Base-by-base conservation (phyloP, 1,140 invertebrate species). In the Cydia fagiglandana region DNA sequence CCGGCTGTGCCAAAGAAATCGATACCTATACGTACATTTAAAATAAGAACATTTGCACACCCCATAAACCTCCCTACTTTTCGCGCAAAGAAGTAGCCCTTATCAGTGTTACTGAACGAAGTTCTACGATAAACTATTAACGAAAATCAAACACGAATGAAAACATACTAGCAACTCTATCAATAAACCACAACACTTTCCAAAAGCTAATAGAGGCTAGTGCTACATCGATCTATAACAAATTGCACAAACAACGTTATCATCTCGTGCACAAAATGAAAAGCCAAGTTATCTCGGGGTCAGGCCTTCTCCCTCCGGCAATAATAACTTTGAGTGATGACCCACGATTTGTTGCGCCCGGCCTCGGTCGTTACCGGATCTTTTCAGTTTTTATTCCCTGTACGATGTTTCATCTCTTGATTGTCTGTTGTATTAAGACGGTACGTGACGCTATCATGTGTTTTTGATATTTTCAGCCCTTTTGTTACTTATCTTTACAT, bases 371-470 rank as follows among this genome's bases (percentile, higher is more conserved):
- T 89, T 89, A 86, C 81, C 83, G 82, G 78, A 81, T 90, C 87
- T 88, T 90, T 91, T 91, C 85, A 91, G 86, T 92, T 90, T 91
- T 91, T 91, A 91, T 88, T 90, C 81, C 85, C 84, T 86, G 86
- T 88, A 88, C 88, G 87, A 89, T 90, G 88, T 89, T 91, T 90
- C 86, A 86, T 91, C 90, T 90, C 90, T 87, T 91, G 86, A 91
- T 91, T 88, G 88, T 85, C 84, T 82, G 83, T 80, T 83, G 83
- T 88, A 89, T 91, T 85, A 86, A 78, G 78, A 73, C 77, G 78
- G 78, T 82, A 90, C 87, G 88, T 91, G 87, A 87, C 77, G 83
- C 76, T 78, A 64, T 84, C 80, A 85, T 84, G 82, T 84, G 77
- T 81, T 78, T 80, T 81, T 79, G 80, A 56, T 80, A 83, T 82